Conservation (phyloP, 2,888 invertebrate genomes). For the Latrodectus hesperus region DNA sequence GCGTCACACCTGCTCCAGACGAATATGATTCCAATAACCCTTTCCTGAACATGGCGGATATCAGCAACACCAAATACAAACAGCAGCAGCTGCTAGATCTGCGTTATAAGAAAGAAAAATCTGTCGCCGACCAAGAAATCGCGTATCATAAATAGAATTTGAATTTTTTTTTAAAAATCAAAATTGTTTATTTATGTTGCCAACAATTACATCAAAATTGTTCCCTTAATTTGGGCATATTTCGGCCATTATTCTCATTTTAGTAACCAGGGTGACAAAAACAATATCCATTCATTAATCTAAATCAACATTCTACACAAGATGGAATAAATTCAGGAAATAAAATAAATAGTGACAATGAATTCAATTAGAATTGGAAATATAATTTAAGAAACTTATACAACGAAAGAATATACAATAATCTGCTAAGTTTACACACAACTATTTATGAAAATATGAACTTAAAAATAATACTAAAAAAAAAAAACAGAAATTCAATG, state of each 20-base stretch:
- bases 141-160: slow-evolving; percentile 28
- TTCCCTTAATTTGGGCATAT: neutral
- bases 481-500: too few species aligned
- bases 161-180: neutral
- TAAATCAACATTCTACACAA: neutral
- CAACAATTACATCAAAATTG: neutral
- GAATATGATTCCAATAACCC: slow-evolving; percentile 6
- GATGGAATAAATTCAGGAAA: neutral
- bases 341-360: too few species aligned
- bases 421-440: too few species aligned
- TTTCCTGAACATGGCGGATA: slow-evolving; percentile 33
- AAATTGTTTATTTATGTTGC: neutral
- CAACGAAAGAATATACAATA: too few species aligned
- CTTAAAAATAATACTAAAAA: too few species aligned
- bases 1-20: slow-evolving; percentile 52
- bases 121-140: neutral
- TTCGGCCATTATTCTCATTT: neutral
- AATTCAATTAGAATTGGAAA: too few species aligned
- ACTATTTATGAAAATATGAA: too few species aligned
- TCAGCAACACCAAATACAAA: slow-evolving; percentile 12
- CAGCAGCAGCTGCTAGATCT: slow-evolving; percentile 20
- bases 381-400: too few species aligned
- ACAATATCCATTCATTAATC: neutral
- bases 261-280: neutral
- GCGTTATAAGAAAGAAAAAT: neutral